Evolutionary conservation across 2,113 vertebrate genomes (phyloP).

Genomic region (Geococcyx californianus): DNA sequence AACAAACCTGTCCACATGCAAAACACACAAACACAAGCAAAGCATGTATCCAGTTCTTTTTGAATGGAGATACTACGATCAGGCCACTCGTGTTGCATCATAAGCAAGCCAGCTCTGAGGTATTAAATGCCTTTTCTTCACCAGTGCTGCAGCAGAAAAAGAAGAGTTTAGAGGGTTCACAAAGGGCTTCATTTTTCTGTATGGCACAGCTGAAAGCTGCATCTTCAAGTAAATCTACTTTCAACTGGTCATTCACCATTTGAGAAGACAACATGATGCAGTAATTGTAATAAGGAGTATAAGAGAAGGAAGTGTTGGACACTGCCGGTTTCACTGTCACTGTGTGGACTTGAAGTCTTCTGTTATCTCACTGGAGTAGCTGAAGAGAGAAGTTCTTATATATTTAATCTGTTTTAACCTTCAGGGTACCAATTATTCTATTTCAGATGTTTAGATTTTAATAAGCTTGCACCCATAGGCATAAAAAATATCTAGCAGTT

Average conservation of each 20-base stretch:
- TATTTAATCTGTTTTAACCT: neutral
- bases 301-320: neutral
- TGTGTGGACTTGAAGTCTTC: neutral
- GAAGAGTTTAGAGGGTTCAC: neutral
- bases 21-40: neutral
- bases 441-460: constrained; percentile 29
- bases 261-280: neutral
- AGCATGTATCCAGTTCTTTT: neutral
- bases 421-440: neutral
- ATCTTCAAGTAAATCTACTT: neutral
- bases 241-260: neutral
- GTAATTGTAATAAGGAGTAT: neutral
- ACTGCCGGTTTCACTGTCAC: too few species aligned
- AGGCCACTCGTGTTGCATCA: fast-evolving
- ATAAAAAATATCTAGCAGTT: neutral
- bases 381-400: neutral
- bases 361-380: neutral
- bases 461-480: neutral
- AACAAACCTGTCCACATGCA: neutral
- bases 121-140: neutral
- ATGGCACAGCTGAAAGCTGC: neutral
- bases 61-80: neutral
- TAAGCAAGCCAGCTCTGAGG: neutral
- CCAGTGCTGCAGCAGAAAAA: neutral
- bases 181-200: neutral